Conservation (phyloP, 2,113 vertebrate species). For the Entomyzon cyanotis region DNA sequence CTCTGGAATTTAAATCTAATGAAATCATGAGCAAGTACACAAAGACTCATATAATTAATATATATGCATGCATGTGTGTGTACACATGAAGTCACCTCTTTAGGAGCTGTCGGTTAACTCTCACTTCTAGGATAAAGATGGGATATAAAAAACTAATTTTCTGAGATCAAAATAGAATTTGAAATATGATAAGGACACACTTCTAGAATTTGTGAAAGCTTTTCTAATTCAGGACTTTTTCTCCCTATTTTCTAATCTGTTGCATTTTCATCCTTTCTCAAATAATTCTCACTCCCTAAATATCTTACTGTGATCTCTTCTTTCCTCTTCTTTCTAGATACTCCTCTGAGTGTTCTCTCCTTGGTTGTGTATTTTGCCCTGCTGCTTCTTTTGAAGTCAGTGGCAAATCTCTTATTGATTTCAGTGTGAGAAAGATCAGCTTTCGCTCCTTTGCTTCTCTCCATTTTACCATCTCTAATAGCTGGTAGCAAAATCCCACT, state of each 20-base stretch:
- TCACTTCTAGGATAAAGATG: background rate
- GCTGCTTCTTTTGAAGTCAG: constrained; percentile 45
- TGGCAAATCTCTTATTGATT: constrained; percentile 51
- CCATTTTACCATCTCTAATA: constrained; percentile 41
- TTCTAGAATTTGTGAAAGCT: background rate
- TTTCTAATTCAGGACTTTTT: background rate
- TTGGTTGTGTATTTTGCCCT: background rate
- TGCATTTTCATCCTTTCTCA: background rate
- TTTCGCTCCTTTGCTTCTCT: constrained; percentile 8
- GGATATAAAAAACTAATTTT: background rate
- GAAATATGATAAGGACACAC: background rate
- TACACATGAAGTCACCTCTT: background rate
- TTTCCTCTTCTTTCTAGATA: background rate
- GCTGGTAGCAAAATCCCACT: constrained; percentile 52
- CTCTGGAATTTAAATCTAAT: background rate
- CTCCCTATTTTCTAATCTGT: background rate
- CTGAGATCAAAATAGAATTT: background rate
- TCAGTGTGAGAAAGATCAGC: constrained; percentile 5
- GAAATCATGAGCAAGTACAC: background rate
- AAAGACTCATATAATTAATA: background rate
- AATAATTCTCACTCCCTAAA: background rate
- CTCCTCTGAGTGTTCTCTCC: background rate
- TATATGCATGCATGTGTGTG: background rate
- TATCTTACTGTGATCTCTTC: background rate
- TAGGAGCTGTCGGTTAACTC: background rate